Base-by-base conservation (phyloP, 1,140 invertebrate species). In the Monomorium pharaonis region DNA sequence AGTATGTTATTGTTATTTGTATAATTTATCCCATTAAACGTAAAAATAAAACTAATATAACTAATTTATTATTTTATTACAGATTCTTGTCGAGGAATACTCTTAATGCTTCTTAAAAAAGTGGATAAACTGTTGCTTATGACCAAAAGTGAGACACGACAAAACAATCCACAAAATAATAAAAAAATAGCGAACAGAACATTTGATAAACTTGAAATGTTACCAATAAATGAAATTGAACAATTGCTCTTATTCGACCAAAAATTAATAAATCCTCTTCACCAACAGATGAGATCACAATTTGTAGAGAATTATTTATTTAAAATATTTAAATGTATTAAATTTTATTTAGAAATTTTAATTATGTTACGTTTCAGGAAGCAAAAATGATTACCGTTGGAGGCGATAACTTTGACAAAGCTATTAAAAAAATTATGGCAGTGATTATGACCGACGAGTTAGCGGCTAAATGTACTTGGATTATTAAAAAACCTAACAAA, bases 71-170 rank as follows among this genome's bases (percentile, higher is more conserved):
- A 14, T 58, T 27, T 58, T 58, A 58, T 58, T 58, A 58, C 56
- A 58, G 24, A 24, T 58, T 12, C 56, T 58, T 58, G 56, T 24
- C 56, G 10, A 27, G 7, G 3, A 58, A 58, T 58, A 58, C 56
- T 58, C n/a, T 58, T 58, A 58, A 58, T 58, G 56, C 56, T 58
- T 3, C 56, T 58, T 58, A 58, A 58, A 58, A 56, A 58, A 58
- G 3, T 58, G 56, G 21, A 58, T 58, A 14, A 58, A 12, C 56
- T 58, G 21, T 58, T 58, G 2, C 24, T 58, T 12, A 58, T 58
- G 21, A n/a, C n/a, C n/a, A 58, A 58, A 27, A 58, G 2, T 58
- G 56, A 21, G 56, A 21, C 24, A 58, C 56, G 2, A 58, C 24
- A 58, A 58, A 58, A 58, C 24, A 58, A 58, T 58, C 21, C 56